Evolutionary conservation across 2,797 vertebrate species (phyloP), one percentile per base, ranked within the genome.

Genomic region (Anguilla obscura): DNA sequence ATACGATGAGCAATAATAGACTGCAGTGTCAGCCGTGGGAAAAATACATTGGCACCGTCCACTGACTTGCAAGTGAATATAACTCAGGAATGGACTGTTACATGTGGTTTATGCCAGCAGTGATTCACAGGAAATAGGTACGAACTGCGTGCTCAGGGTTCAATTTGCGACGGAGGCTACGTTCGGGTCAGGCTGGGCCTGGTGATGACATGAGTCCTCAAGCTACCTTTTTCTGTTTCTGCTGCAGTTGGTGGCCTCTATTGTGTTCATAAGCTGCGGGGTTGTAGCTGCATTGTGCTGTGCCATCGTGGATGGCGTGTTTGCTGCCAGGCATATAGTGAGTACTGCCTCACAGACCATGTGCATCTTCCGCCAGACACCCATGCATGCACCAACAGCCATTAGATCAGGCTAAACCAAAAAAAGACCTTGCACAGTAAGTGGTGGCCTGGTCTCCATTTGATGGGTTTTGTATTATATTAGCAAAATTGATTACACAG

Each of bases 201-300:
- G 63, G 63, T 69, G n/a, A 69, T 69, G 63, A 69, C n/a, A 9
- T 69, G 21, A 69, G 9, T 24, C 24, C 63, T 27, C 24, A 69
- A 0, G 0, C n/a, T 8, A 5, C 14, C 21, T 69, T 9, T 69
- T 27, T 69, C 63, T 69, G 24, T 87, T 40, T 24, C 50, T 76
- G 14, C 1, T 89, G 40, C 96, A 99, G 99, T 94, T 99, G 92
- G 98, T 99, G 93, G 99, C 98, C 45, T 99, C 99, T 50, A 99
- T 99, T 0, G 98, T 99, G 92, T 99, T 99, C 94, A 99, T 99
- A 96, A 99, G 98, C 93, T 99, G 99, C 50, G 99, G 99, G 0
- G 99, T 99, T 94, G 98, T 99, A 88, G 98, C 99, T 0, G 98
- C 99, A 0, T 99, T 99, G 94, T 99, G 98, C 94, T 99, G 98